These are phyloP conservation scores for Carettochelys insculpta DNA, from an alignment of 2,113 vertebrate genomes.

Conservation along the genomic window DNA sequence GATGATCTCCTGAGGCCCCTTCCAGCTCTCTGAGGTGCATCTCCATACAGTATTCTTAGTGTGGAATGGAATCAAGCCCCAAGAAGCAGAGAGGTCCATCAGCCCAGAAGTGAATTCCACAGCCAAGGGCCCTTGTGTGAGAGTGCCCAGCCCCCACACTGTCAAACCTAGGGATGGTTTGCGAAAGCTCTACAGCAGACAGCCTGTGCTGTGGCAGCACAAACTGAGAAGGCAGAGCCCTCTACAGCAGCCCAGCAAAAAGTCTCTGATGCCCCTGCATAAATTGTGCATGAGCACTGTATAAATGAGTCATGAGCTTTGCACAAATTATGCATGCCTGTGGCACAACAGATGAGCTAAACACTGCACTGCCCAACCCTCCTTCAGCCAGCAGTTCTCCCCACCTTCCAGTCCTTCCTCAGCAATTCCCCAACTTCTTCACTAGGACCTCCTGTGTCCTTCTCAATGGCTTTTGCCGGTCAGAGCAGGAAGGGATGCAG, in stretches of 20 bases:
- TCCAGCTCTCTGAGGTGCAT: no score
- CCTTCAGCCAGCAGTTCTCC: not conserved
- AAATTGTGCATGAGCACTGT: not conserved
- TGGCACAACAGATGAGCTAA: not conserved
- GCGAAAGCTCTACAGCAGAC: not conserved
- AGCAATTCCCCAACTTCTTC: not conserved
- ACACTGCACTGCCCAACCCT: not conserved
- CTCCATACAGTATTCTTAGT: no score
- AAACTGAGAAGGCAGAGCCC: not conserved
- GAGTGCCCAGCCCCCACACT: not conserved
- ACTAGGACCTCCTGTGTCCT: not conserved
- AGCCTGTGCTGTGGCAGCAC: not conserved
- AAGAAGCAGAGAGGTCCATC: no score
- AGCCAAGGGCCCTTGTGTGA: not conserved
- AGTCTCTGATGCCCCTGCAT: not conserved
- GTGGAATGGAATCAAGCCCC: not conserved
- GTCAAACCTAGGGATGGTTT: rapidly evolving
- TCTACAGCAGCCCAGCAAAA: not conserved
- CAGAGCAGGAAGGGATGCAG: not conserved
- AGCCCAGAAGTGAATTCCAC: not conserved
- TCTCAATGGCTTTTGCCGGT: not conserved
- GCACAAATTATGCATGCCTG: not conserved
- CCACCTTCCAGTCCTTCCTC: not conserved
- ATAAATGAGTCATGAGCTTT: conserved; percentile 9
- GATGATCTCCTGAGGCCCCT: no score